Conservation (phyloP, 2,888 invertebrate species). For the Toxonevra muliebris region DNA sequence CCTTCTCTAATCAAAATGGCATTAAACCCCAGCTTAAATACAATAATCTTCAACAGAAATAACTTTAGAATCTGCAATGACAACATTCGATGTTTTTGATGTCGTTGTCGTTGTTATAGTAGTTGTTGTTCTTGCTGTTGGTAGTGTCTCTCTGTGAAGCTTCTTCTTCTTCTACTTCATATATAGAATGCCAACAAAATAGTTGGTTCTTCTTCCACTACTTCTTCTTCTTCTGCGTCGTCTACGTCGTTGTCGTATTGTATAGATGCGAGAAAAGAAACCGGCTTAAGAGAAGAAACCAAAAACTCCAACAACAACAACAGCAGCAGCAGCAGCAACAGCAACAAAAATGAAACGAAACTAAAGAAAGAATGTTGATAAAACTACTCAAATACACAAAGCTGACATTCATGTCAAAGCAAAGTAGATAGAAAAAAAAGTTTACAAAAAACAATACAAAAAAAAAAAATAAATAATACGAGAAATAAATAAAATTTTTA, state of each 20-base stretch:
- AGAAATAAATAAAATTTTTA: neutral
- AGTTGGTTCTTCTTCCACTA: neutral
- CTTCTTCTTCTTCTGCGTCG: neutral
- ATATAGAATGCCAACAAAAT: conserved; percentile 13
- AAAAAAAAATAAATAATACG: conserved; percentile 1
- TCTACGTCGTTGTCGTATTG: neutral
- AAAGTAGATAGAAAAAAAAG: neutral
- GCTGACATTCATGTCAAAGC: neutral
- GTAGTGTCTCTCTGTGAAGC: neutral
- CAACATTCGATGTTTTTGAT: conserved; percentile 18
- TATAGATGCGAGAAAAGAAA: conserved; percentile 33
- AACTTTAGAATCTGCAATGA: conserved; percentile 28
- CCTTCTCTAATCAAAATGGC: conserved; percentile 30
- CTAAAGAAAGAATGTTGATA: conserved; percentile 49
- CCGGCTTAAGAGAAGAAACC: conserved; percentile 39
- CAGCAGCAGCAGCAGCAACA: conserved; percentile 32
- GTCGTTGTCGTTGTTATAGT: neutral
- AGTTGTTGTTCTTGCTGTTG: neutral
- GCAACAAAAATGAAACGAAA: conserved; percentile 39
- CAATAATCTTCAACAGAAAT: conserved; percentile 34
- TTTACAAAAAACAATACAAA: neutral
- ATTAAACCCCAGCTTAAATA: conserved; percentile 19
- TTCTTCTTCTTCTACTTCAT: conserved; percentile 17
- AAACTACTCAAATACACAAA: conserved; percentile 54
- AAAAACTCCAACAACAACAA: conserved; percentile 23